These are phyloP conservation scores for Drosophila melanosoma DNA, from an alignment of 2,888 invertebrate genomes.

Conservation along the genomic window DNA sequence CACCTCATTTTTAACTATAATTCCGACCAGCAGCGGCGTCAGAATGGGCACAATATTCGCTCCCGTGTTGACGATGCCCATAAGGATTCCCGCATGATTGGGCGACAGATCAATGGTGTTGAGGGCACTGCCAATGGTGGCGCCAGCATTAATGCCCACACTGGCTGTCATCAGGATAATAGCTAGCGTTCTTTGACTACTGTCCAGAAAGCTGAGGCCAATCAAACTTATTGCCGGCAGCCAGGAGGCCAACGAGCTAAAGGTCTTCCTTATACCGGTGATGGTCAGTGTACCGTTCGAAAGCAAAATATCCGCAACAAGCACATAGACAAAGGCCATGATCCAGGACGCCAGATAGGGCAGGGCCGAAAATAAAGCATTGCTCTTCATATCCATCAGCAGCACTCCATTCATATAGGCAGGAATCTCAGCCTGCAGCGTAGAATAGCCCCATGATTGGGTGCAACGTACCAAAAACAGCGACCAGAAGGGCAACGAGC, in stretches of 20 bases:
- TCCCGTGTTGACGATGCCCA: conserved; percentile 89
- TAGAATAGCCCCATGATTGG: conserved; percentile 90
- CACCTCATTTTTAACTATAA: conserved; percentile 87
- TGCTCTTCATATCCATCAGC: conserved; percentile 87
- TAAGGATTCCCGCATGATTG: conserved; percentile 89
- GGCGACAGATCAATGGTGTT: conserved; percentile 90
- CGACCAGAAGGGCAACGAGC: conserved; percentile 88
- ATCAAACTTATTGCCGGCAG: conserved; percentile 86
- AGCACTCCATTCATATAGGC: conserved; percentile 89
- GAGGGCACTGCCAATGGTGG: conserved; percentile 87
- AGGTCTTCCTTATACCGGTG: conserved; percentile 74
- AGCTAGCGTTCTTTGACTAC: conserved; percentile 82
- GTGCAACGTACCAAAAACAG: conserved; percentile 87
- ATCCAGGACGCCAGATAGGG: conserved; percentile 86
- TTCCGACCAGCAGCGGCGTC: conserved; percentile 87
- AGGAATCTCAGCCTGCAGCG: conserved; percentile 89
- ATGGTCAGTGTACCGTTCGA: conserved; percentile 83
- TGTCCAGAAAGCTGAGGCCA: conserved; percentile 85
- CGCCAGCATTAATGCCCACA: conserved; percentile 87
- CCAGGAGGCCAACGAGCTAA: conserved; percentile 83
- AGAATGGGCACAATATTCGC: conserved; percentile 88
- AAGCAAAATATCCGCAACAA: conserved; percentile 85
- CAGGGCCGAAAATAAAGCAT: conserved; percentile 86
- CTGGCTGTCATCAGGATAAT: conserved; percentile 86
- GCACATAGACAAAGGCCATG: conserved; percentile 85